Evolutionary conservation across 1,140 invertebrate genomes (phyloP).

Genomic region (Microplitis mediator): DNA sequence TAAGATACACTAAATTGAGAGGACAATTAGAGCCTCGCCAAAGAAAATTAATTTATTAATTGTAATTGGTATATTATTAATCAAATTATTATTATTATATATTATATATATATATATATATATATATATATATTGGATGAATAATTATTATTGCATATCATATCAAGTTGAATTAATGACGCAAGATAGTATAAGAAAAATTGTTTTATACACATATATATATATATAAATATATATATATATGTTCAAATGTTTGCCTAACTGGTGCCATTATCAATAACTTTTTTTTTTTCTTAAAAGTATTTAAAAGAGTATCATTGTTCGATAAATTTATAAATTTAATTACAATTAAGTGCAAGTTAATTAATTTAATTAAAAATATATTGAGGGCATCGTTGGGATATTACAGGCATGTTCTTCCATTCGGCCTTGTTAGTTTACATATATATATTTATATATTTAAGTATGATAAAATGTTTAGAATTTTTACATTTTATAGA

Average conservation of each 20-base stretch:
- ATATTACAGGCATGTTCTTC: neutral
- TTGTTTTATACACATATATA: too few species aligned
- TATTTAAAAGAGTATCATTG: too few species aligned
- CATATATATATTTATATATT: neutral
- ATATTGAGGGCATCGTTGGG: neutral
- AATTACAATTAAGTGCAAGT: neutral
- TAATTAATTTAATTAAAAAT: neutral
- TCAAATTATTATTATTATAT: neutral
- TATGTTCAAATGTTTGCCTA: too few species aligned
- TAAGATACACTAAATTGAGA: neutral
- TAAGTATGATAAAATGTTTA: slow-evolving; percentile 13
- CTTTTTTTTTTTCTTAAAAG: too few species aligned
- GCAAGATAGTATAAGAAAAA: too few species aligned
- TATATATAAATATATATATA: too few species aligned
- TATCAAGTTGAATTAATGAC: too few species aligned
- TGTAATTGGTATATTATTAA: neutral
- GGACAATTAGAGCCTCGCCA: neutral
- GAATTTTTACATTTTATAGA: slow-evolving; percentile 20
- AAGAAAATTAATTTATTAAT: neutral
- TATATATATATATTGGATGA: neutral
- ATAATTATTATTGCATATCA: too few species aligned
- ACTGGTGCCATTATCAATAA: too few species aligned
- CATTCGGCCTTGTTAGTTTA: slow-evolving; percentile 11
- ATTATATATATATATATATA: neutral
- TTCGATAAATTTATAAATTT: too few species aligned